Conservation (phyloP, 2,113 vertebrate genomes). For the Nesogale talazaci region DNA sequence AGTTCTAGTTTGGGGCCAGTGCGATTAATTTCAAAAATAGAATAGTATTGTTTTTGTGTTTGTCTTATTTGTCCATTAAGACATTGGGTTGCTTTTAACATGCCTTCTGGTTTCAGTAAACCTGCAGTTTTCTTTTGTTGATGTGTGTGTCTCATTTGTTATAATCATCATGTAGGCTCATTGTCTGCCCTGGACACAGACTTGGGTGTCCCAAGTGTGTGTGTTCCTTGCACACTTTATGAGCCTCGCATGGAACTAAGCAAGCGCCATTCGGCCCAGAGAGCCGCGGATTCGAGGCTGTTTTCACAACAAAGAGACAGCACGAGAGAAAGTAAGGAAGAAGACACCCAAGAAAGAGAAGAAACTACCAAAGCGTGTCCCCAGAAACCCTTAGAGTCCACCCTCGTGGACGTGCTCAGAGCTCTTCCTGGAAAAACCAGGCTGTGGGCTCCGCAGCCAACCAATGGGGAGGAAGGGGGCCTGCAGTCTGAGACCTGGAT, state of each 20-base stretch:
- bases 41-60: neutral
- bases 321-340: neutral
- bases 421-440: neutral
- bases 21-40: neutral
- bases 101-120: slow-evolving; percentile 2
- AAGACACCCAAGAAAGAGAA: slow-evolving; percentile 25
- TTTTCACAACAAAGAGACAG: neutral
- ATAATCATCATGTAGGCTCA: slow-evolving; percentile 10
- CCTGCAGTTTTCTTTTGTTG: too few relatives aligned
- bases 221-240: too few relatives aligned
- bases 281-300: neutral
- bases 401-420: neutral
- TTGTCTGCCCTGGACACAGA: neutral
- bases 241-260: neutral
- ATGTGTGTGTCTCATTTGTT: neutral
- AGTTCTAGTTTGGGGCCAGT: neutral
- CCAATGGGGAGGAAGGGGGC: neutral
- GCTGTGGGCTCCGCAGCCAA: too few relatives aligned
- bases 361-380: slow-evolving; percentile 65
- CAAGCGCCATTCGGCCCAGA: neutral
- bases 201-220: too few relatives aligned
- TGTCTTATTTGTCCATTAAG: slow-evolving; percentile 13
- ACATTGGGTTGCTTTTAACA: slow-evolving; percentile 47
- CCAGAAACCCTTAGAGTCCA: neutral
- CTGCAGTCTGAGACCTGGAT: slow-evolving; percentile 31